Base-by-base conservation (phyloP, 2,888 invertebrate genomes). In the Rhogogaster chlorosoma region DNA sequence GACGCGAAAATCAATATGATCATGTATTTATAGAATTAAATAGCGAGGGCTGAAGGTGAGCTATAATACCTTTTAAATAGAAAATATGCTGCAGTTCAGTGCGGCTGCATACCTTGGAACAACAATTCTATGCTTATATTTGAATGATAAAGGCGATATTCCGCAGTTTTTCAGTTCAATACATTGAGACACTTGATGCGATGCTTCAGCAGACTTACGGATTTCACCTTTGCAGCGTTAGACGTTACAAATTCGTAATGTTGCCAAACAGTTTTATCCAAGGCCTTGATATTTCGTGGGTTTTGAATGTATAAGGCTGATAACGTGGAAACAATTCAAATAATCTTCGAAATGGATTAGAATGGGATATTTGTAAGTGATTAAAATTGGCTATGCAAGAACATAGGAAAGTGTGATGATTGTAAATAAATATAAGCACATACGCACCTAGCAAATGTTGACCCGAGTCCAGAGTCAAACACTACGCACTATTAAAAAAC, bases 371-470 rank as follows among this genome's bases (percentile, higher is more conserved):
- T 26, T 26, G 10, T 61, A 61, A 26, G 0, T 26, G 12, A 26
- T 12, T 1, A 0, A 61, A 26, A 61, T 26, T 61, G 7, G 10
- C 61, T 26, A 61, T 26, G 61, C 61, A 61, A 61, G 9, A 61
- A 26, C 3, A 61, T 26, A 4, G 10, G 26, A 10, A 12, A 61
- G 10, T 61, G 26, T 10, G 26, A 61, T 29, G 12, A 61, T 0
- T 61, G 10, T 12, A 36, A 71, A 15, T 42, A 73, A 10, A 18
- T 53, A 77, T 77, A 53, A 49, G 22, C 9, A 53, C 53, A 53
- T 77, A 77, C 77, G 32, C 9, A 77, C 77, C 77, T 77, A 32
- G 18, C 22, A 77, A 32, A 73, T 73, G 42, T 77, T 77, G 77
- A 32, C 36, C 77, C 32, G 53, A 53, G 53, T 49, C 42, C 77